A percentile compares a stretch with the other conserved stretches of the same genome.
phyloP scores from a whole-genome alignment of 2,888 invertebrate genomes.

The Amphiduros pacificus region DNA sequence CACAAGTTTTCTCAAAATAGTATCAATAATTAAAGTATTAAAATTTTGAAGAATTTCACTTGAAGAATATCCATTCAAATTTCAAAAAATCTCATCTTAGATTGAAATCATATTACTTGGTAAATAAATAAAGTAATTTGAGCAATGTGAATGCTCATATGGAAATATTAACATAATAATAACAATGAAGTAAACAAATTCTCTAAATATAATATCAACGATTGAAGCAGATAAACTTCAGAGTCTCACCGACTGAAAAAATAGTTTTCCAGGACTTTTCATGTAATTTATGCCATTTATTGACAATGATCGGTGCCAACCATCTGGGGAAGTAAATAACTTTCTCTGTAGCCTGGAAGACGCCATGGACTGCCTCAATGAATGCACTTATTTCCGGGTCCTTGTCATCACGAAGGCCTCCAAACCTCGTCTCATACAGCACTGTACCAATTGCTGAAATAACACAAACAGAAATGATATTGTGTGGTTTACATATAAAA shows the following conservation, averaged over 20 bases:
- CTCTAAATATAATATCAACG: too few species aligned
- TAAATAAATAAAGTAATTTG: too few species aligned
- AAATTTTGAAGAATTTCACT: too few species aligned
- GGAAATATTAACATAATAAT: too few species aligned
- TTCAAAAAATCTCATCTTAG: too few species aligned
- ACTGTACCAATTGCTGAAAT: conserved; percentile 26
- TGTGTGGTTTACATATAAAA: neutral
- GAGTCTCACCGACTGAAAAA: conserved; percentile 23
- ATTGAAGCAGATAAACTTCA: too few species aligned
- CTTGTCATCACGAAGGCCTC: conserved; percentile 21
- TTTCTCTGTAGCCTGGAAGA: conserved; percentile 22
- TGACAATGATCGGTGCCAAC: conserved; percentile 11
- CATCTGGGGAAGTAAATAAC: conserved; percentile 12
- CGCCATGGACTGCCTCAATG: conserved; percentile 22
- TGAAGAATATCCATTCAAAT: too few species aligned
- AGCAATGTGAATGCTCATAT: too few species aligned
- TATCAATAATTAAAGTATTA: too few species aligned
- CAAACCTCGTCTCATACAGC: conserved; percentile 27
- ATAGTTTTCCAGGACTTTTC: conserved; percentile 23
- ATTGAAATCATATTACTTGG: too few species aligned
- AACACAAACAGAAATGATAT: neutral
- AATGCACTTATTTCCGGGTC: conserved; percentile 17
- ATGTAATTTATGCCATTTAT: conserved; percentile 20
- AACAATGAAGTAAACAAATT: too few species aligned
- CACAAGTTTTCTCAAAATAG: too few species aligned